phyloP scores from a whole-genome alignment of 2,797 vertebrate species.

The Myotis pilosus region DNA sequence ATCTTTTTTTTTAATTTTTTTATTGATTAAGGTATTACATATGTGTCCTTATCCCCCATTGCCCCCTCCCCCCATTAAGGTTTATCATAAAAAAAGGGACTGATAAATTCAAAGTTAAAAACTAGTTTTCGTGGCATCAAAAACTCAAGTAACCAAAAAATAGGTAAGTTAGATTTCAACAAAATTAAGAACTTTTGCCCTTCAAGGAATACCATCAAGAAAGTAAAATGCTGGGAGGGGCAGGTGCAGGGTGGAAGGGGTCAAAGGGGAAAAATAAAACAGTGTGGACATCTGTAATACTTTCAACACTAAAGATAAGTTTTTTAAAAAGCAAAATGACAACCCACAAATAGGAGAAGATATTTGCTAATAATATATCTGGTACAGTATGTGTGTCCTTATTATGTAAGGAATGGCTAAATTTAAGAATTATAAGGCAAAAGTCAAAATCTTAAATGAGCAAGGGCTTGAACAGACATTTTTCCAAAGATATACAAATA shows the following conservation, averaged over 20 bases:
- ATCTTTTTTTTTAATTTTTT: background rate
- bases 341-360: background rate
- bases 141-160: background rate
- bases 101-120: slow-evolving; percentile 30
- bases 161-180: background rate
- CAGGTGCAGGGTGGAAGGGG: too few species aligned
- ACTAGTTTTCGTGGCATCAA: slow-evolving; percentile 37
- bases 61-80: background rate
- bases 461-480: background rate
- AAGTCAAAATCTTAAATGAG: background rate
- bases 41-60: too few species aligned
- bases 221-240: background rate
- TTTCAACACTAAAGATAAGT: too few species aligned
- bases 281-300: too few species aligned
- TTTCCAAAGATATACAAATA: background rate
- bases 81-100: slow-evolving; percentile 9
- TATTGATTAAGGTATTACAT: too few species aligned
- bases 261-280: too few species aligned
- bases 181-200: slow-evolving; percentile 3
- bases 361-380: background rate
- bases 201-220: background rate
- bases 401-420: background rate
- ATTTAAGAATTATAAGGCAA: slow-evolving; percentile 25
- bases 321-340: background rate
- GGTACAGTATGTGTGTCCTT: background rate